Evolutionary conservation across 2,888 invertebrate species (phyloP).

Genomic region (Latheticus oryzae): DNA sequence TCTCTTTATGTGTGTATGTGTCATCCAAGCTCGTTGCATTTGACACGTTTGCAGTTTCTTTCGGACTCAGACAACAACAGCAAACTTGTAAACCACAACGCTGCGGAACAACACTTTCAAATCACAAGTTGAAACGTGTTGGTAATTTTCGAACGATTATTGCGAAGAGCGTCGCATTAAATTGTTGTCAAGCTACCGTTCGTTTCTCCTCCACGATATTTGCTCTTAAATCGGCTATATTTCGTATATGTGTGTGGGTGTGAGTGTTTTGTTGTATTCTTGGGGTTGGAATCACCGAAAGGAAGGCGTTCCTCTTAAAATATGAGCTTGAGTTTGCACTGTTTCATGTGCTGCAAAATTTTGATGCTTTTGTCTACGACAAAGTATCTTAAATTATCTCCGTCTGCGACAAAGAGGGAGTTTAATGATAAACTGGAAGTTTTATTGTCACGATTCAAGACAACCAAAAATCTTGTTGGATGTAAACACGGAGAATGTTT

Average conservation of each 20-base stretch:
- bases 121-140: conserved; percentile 24
- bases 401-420: conserved; percentile 27
- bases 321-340: conserved; percentile 35
- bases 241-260: conserved; percentile 16
- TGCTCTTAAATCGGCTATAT: conserved; percentile 34
- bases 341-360: conserved; percentile 41
- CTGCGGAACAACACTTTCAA: conserved; percentile 22
- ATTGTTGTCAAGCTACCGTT: conserved; percentile 24
- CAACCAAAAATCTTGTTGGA: conserved; percentile 5
- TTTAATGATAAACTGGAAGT: conserved; percentile 18
- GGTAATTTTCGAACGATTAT: conserved; percentile 33
- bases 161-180: conserved; percentile 15
- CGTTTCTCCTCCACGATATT: conserved; percentile 29
- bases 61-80: conserved; percentile 19
- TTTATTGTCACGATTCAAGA: conserved; percentile 9
- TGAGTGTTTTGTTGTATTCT: conserved; percentile 29
- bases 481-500: neutral
- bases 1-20: conserved; percentile 49
- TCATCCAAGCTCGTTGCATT: conserved; percentile 45
- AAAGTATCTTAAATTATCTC: conserved; percentile 44
- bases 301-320: conserved; percentile 42
- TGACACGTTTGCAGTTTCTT: conserved; percentile 48
- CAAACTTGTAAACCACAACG: conserved; percentile 19
- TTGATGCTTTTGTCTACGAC: conserved; percentile 45
- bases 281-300: conserved; percentile 38